Evolutionary conservation across 1,140 invertebrate genomes (phyloP).

Genomic region (Drosophila pandora): DNA sequence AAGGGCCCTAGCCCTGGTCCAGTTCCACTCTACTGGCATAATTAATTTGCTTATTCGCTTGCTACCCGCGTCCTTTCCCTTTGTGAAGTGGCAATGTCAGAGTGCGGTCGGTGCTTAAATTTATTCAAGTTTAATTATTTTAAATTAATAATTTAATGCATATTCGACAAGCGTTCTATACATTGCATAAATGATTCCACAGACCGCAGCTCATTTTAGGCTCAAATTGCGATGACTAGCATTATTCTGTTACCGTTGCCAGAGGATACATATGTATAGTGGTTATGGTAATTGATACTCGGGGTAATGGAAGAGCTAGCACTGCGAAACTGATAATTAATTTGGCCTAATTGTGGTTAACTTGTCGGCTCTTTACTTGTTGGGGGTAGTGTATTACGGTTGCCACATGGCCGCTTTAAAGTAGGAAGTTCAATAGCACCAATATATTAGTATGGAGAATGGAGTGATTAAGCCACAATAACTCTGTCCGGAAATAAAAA

Average conservation of each 20-base stretch:
- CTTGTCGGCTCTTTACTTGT: constrained; percentile 8
- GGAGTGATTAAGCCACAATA: not conserved
- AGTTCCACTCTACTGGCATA: constrained; percentile 29
- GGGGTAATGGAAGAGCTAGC: constrained; percentile 9
- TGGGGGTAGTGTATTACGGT: not conserved
- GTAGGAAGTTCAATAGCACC: not conserved
- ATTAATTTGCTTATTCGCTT: constrained; percentile 52
- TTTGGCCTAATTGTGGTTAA: constrained; percentile 23
- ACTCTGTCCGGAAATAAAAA: not conserved
- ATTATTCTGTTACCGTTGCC: constrained; percentile 28
- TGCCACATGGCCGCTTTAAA: not conserved
- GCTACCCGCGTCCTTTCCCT: constrained; percentile 5
- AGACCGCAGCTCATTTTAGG: constrained; percentile 36
- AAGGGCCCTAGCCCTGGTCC: constrained; percentile 8
- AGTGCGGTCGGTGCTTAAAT: constrained; percentile 29
- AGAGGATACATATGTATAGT: constrained; percentile 1
- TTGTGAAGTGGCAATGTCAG: constrained; percentile 27
- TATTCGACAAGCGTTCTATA: constrained; percentile 17
- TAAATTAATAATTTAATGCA: constrained; percentile 47
- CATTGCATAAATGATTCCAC: constrained; percentile 22
- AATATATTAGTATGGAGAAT: not conserved
- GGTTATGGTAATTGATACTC: constrained; percentile 34
- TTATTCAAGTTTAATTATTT: constrained; percentile 51
- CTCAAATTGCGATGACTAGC: constrained; percentile 30
- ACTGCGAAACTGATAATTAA: constrained; percentile 24